Evolutionary conservation across 2,113 vertebrate genomes (phyloP).

Genomic region (Laticauda laticaudata): DNA sequence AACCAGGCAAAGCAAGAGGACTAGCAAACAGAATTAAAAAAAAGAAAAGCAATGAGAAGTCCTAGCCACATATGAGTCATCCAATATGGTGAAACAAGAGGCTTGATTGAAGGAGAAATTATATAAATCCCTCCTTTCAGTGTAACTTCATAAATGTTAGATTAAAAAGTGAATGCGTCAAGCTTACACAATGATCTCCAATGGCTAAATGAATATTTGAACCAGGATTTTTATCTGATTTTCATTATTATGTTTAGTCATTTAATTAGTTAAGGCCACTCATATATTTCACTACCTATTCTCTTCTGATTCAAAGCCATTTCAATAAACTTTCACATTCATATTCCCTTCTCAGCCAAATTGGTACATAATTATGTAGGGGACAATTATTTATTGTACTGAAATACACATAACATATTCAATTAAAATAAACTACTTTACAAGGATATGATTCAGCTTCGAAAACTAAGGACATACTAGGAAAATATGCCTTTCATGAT

Average conservation of each 20-base stretch:
- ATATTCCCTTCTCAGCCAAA: not conserved
- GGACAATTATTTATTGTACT: not conserved
- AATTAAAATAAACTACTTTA: not conserved
- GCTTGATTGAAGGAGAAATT: not conserved
- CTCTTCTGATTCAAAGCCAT: not conserved
- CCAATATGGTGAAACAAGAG: not conserved
- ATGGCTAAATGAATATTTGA: not conserved
- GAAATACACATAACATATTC: not conserved
- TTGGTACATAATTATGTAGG: not conserved
- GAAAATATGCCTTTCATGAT: not conserved
- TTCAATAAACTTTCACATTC: not conserved
- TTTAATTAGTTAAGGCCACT: not conserved
- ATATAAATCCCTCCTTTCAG: not conserved
- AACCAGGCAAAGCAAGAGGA: not conserved
- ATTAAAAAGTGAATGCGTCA: not conserved
- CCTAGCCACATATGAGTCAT: not conserved
- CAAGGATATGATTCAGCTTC: not conserved
- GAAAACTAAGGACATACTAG: not conserved
- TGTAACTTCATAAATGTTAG: not conserved
- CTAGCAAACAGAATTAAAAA: not conserved
- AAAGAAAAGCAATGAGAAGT: not conserved
- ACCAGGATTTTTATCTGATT: not conserved
- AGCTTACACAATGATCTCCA: not conserved
- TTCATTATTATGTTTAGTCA: not conserved
- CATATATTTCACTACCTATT: not conserved